A percentile compares a stretch with the other conserved stretches of the same genome.
Evolutionary conservation across 2,888 invertebrate genomes (phyloP).

Genomic region (Phasia obesa): DNA sequence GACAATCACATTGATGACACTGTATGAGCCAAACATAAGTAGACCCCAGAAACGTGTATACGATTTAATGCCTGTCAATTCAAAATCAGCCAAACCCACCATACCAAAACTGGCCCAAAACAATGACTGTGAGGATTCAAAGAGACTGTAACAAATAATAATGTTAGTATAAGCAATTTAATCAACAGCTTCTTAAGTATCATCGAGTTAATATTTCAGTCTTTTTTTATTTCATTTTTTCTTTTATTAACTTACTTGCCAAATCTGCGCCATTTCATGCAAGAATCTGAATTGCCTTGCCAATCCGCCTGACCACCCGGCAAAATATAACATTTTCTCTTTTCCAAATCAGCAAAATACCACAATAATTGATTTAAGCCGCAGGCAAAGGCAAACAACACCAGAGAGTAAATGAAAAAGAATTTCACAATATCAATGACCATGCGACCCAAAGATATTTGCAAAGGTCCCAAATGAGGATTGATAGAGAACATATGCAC

Average conservation of each 20-base stretch:
- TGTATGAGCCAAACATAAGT: slow-evolving; percentile 97
- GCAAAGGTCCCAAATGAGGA: slow-evolving; percentile 95
- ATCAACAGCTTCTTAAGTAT: neutral
- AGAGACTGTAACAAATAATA: slow-evolving; percentile 85
- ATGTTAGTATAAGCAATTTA: neutral
- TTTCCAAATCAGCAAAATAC: slow-evolving; percentile 95
- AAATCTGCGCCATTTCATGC: slow-evolving; percentile 93
- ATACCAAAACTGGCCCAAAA: slow-evolving; percentile 98
- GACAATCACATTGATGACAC: slow-evolving; percentile 96
- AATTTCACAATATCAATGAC: slow-evolving; percentile 96
- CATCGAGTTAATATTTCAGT: too few species aligned
- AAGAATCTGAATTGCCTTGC: slow-evolving; percentile 89
- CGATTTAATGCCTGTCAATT: slow-evolving; percentile 92
- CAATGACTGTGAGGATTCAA: slow-evolving; percentile 96
- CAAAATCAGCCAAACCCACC: slow-evolving; percentile 93
- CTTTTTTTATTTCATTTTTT: too few species aligned
- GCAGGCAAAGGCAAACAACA: slow-evolving; percentile 95
- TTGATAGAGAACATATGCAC: slow-evolving; percentile 96
- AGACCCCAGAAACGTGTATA: slow-evolving; percentile 97
- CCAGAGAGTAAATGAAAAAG: slow-evolving; percentile 93
- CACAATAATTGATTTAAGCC: slow-evolving; percentile 96
- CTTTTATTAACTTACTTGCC: slow-evolving; percentile 86
- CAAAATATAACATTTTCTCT: slow-evolving; percentile 88
- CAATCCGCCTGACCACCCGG: slow-evolving; percentile 89
- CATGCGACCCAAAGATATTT: slow-evolving; percentile 95